Conservation (phyloP, 1,140 invertebrate species). For the Rhizoglyphus robini region DNA sequence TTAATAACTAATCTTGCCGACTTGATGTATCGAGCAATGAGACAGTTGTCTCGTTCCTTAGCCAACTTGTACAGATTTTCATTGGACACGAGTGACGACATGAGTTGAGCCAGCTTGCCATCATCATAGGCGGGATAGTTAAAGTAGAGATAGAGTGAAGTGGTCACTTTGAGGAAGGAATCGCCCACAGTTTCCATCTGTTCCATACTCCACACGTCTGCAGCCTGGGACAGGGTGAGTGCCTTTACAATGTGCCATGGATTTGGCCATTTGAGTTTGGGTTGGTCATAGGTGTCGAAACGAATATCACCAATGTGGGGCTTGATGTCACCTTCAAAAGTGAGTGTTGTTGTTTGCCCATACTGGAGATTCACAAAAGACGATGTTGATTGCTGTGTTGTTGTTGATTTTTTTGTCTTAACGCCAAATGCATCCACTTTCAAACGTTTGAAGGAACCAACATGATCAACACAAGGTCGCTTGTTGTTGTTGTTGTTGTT, state of each 20-base stretch:
- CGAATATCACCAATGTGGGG: not conserved
- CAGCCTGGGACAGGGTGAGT: conserved; percentile 34
- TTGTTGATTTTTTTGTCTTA: too few relatives aligned
- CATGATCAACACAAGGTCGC: not conserved
- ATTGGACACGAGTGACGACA: conserved; percentile 63
- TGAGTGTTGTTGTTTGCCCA: not conserved
- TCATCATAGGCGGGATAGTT: conserved; percentile 54
- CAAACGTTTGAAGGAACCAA: too few relatives aligned
- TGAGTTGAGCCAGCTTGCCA: conserved; percentile 57
- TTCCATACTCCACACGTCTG: conserved; percentile 68
- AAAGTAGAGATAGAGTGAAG: conserved; percentile 54
- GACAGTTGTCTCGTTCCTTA: conserved; percentile 34
- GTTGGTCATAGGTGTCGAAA: conserved; percentile 4
- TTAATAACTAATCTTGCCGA: not conserved
- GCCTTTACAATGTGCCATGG: conserved; percentile 4
- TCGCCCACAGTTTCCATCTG: conserved; percentile 72
- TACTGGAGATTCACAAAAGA: not conserved
- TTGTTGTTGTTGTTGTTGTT: not conserved
- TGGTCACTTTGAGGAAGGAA: conserved; percentile 67
- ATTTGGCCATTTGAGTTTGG: too few relatives aligned
- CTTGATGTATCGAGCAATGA: conserved; percentile 37
- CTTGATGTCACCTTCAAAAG: not conserved
- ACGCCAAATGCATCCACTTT: too few relatives aligned
- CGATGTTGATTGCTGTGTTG: too few relatives aligned
- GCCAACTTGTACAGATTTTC: conserved; percentile 57